Evolutionary conservation across 2,797 vertebrate species (phyloP).

Genomic region (Sibirionetta formosa): DNA sequence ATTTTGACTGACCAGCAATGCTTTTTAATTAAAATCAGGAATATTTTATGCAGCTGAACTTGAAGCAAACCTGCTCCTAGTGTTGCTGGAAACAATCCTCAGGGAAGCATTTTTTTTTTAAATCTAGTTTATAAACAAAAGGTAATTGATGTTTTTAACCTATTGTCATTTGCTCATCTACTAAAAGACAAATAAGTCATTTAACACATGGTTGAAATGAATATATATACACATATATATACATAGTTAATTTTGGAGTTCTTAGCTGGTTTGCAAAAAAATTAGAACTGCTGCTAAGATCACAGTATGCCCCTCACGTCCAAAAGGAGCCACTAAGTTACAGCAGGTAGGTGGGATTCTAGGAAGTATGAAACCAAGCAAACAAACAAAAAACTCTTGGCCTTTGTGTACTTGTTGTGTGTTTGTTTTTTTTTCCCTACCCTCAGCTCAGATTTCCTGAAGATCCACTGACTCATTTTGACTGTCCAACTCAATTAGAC

Average conservation of each 20-base stretch:
- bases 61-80: background rate
- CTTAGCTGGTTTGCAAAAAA: background rate
- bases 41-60: background rate
- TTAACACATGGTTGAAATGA: background rate
- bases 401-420: background rate
- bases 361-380: too few species aligned
- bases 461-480: conserved; percentile 6
- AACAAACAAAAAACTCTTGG: background rate
- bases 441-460: conserved; percentile 13
- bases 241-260: background rate
- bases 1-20: background rate
- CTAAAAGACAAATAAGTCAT: background rate
- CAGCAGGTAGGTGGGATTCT: background rate
- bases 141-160: background rate
- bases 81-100: background rate
- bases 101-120: background rate
- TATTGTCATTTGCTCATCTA: background rate
- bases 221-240: background rate
- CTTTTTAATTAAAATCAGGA: background rate
- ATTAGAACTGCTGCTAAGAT: background rate
- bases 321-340: background rate
- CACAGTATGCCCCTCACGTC: background rate
- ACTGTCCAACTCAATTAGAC: background rate
- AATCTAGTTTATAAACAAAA: background rate
- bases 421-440: background rate